Base-by-base conservation (phyloP, 2,113 vertebrate genomes). In the Sarotherodon lohbergeri region DNA sequence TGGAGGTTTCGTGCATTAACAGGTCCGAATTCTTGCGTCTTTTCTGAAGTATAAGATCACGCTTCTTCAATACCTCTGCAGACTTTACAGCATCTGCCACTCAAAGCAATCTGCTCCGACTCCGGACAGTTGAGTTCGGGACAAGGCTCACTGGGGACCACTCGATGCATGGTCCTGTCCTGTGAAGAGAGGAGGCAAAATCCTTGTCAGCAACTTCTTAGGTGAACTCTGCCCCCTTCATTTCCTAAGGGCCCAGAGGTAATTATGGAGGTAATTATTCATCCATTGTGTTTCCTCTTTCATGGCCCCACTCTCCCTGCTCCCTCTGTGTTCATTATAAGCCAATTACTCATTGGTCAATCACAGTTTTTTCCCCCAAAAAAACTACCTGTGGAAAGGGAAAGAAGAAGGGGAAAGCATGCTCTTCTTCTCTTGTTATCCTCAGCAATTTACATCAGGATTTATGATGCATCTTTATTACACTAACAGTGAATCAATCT, bases 31-130 rank as follows among this genome's bases (percentile, higher is more conserved):
- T 39, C 76, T 22, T 22, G 12, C 32, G 16, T 52, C 13, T 80
- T 66, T 73, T 56, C 14, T 56, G 9, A 17, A 43, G 4, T 3
- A 27, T 3, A 52, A 56, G 41, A 29, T 4, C 3, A 24, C 3
- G 17, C 7, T 27, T 63, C n/a, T 13, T 34, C 6, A 89, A 89
- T 97, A 99, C 98, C 99, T 98, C 97, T 98, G 96, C 99, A 99
- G 86, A 99, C 96, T 96, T 97, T 98, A 95, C 99, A 99, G 96
- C 99, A 99, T 91, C 98, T 97, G 94, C 98, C 97, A 87, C 95
- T 97, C 91, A 99, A 92, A 29, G 97, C 94, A 59, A 99, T 96
- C 96, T 98, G 98, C 41, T 98, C 97, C 4, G 97, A 97, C 85
- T 98, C 97, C 1, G 97, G 96, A 90, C 99, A 99, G 88, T 93